Evolutionary conservation across 2,797 vertebrate species (phyloP), one percentile per base, ranked within the genome.

Genomic region (Benthosema pterotum): DNA sequence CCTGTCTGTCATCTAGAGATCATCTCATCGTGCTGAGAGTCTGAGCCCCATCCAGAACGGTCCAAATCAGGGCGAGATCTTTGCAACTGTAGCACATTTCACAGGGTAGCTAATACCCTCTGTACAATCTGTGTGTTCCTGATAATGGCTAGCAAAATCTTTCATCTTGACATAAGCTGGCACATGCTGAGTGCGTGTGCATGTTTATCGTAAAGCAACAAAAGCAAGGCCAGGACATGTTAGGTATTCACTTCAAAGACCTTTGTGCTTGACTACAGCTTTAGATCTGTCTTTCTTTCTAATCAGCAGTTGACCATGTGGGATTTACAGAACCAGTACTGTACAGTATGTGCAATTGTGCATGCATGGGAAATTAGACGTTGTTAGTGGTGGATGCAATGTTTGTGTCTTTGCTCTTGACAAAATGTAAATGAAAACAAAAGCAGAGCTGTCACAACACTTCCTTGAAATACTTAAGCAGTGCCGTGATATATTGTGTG

Each of bases 111-210:
- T 89, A 89, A 90, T 88, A 86, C 85, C 85, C 82, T 57, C 55
- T 57, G 65, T 84, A 83, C 85, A 87, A 85, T 88, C 86, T 88
- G 87, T 22, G 53, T 74, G 50, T 81, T 83, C 85, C 85, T 84
- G 88, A 90, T 89, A 90, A 89, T 87, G 84, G 77, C 76, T 78
- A 71, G 83, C 83, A 85, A 86, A 79, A 91, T 87, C 87, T 89
- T 87, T 90, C 88, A 89, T 89, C 88, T 89, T 87, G 86, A 89
- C 87, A 82, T 89, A 89, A 91, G 86, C 90, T 89, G 87, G 82
- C 82, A 79, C 84, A 78, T 88, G 90, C 90, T 91, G 88, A 91
- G 87, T 86, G 75, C 74, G 74, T 87, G 77, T 65, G 67, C 73
- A 59, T 89, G 85, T 91, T 91, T 89, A 89, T 90, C 87, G 88